phyloP scores from a whole-genome alignment of 2,888 invertebrate genomes.

The Vanessa cardui region DNA sequence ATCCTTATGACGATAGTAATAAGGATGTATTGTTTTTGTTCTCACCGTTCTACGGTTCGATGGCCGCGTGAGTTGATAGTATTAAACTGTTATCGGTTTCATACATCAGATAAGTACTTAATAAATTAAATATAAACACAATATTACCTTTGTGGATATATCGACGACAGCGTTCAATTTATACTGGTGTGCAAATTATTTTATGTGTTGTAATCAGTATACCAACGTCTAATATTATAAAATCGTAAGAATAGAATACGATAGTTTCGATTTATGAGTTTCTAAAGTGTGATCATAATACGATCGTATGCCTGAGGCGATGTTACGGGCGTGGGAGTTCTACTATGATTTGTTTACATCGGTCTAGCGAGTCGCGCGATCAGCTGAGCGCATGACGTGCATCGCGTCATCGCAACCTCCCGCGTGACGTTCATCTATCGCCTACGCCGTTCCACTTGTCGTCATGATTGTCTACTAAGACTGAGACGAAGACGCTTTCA shows the following conservation, averaged over 20 bases:
- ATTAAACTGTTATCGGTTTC: slow-evolving; percentile 29
- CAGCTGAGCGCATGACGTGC: slow-evolving; percentile 72
- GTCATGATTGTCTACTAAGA: slow-evolving; percentile 25
- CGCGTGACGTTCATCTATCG: slow-evolving; percentile 32
- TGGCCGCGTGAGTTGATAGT: slow-evolving; percentile 20
- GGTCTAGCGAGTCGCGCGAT: slow-evolving; percentile 62
- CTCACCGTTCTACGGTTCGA: slow-evolving; percentile 9
- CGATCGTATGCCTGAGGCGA: slow-evolving; percentile 34
- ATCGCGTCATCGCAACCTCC: slow-evolving; percentile 47
- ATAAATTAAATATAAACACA: slow-evolving; percentile 32
- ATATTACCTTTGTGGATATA: not conserved
- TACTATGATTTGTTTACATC: slow-evolving; percentile 80
- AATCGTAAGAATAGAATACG: slow-evolving; percentile 28
- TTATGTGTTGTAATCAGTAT: too few relatives aligned
- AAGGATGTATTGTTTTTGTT: slow-evolving; percentile 8
- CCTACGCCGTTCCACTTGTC: slow-evolving; percentile 25
- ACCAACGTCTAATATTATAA: not conserved
- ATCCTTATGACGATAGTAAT: slow-evolving; percentile 5
- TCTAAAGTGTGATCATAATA: slow-evolving; percentile 48
- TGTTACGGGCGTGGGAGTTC: slow-evolving; percentile 62
- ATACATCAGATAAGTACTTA: slow-evolving; percentile 18
- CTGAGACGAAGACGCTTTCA: slow-evolving; percentile 9
- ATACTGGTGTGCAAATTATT: not conserved
- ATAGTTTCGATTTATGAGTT: slow-evolving; percentile 34
- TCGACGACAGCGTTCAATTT: not conserved